Evolutionary conservation across 2,113 vertebrate species (phyloP).

Genomic region (Serilophus lunatus): DNA sequence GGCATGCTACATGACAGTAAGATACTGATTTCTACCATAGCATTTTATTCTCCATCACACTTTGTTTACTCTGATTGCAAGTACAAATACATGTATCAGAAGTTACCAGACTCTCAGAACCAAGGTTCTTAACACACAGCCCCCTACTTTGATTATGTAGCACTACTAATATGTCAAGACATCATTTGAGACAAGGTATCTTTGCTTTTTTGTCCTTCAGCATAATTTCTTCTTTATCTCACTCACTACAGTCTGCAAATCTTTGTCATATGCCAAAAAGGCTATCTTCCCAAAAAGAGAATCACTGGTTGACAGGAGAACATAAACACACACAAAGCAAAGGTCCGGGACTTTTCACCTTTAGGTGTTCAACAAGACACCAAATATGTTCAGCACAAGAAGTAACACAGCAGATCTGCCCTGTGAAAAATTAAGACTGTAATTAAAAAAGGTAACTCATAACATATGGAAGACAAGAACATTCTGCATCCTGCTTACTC

Average conservation of each 20-base stretch:
- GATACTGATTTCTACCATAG: no score
- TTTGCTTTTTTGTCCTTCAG: background rate
- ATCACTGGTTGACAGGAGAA: background rate
- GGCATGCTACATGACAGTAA: no score
- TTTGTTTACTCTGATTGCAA: no score
- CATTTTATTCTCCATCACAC: no score
- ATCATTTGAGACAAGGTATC: background rate
- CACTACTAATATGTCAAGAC: background rate
- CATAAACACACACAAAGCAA: background rate
- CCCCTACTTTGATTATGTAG: no score
- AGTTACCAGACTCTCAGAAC: no score
- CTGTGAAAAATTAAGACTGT: background rate
- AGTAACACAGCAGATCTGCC: background rate
- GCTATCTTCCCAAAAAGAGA: background rate
- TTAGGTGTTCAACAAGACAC: background rate
- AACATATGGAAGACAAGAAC: background rate
- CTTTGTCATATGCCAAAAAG: background rate
- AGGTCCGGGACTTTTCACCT: background rate
- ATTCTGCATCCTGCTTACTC: background rate
- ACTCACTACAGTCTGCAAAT: background rate
- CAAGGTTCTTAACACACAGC: no score
- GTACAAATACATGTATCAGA: no score
- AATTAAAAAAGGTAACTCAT: background rate
- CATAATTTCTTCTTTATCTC: background rate
- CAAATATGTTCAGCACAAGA: background rate